Percentiles rank a stretch among this genome's conserved stretches.
These are phyloP conservation scores for Acanthornis magna DNA, from an alignment of 2,797 vertebrate species.

Conservation along the genomic window DNA sequence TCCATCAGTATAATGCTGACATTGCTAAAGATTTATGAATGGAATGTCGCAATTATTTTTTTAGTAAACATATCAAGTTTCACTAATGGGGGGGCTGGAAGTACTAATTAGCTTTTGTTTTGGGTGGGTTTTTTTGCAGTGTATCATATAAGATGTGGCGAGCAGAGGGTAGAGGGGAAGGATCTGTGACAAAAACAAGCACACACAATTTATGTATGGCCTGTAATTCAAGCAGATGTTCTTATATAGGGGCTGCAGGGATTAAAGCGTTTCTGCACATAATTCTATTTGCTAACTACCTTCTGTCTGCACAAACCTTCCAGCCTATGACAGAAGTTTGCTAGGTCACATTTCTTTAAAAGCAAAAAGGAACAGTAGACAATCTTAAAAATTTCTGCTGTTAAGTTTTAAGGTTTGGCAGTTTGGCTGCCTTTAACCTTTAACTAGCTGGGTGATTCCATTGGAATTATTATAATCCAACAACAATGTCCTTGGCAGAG, in stretches of 20 bases:
- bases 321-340: constrained; percentile 59
- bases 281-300: constrained; percentile 84
- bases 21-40: constrained; percentile 92
- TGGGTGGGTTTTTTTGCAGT: constrained; percentile 71
- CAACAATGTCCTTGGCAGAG: background rate
- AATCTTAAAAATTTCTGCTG: background rate
- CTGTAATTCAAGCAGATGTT: constrained; percentile 91
- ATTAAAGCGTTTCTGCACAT: constrained; percentile 82
- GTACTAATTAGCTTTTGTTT: constrained; percentile 86
- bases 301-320: constrained; percentile 79
- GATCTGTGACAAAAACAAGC: constrained; percentile 89
- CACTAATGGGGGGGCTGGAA: constrained; percentile 85
- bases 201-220: constrained; percentile 80
- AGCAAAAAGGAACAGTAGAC: background rate
- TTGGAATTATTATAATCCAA: background rate
- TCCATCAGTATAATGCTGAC: constrained; percentile 87
- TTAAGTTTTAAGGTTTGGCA: background rate
- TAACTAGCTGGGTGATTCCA: background rate
- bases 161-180: background rate
- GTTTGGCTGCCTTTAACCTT: background rate
- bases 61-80: constrained; percentile 85
- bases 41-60: constrained; percentile 93
- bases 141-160: constrained; percentile 77
- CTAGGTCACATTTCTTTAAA: background rate
- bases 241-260: constrained; percentile 82